Percentiles rank a stretch among this genome's conserved stretches.
Conservation (phyloP, 2,797 vertebrate genomes). For the Naso thynnoides region DNA sequence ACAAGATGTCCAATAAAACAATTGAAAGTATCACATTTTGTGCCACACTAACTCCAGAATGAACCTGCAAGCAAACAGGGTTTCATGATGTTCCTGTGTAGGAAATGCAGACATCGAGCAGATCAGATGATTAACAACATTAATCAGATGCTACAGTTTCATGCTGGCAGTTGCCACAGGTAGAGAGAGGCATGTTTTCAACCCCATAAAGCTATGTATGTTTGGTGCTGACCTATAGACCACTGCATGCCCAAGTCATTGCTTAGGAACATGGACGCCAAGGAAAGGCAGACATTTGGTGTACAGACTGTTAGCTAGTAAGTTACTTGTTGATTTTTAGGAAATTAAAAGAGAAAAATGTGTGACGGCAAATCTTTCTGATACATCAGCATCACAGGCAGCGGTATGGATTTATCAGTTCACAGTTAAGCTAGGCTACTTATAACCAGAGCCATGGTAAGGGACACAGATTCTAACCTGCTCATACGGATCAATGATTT, state of each 20-base stretch:
- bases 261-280: not conserved
- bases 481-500: no score
- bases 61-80: not conserved
- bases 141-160: not conserved
- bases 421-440: no score
- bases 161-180: not conserved
- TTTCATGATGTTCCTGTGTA: not conserved
- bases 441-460: no score
- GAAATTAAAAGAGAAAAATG: no score
- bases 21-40: no score
- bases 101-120: not conserved
- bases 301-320: not conserved
- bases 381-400: no score
- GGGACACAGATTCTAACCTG: no score
- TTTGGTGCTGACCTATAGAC: not conserved
- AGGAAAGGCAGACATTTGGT: not conserved
- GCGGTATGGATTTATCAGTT: no score
- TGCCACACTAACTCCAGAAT: not conserved
- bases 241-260: not conserved
- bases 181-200: not conserved
- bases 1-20: no score
- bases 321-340: no score
- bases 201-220: not conserved
- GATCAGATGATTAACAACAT: not conserved
- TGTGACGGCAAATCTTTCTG: no score